phyloP scores from a whole-genome alignment of 2,888 invertebrate genomes.

The Nebria brevicollis region DNA sequence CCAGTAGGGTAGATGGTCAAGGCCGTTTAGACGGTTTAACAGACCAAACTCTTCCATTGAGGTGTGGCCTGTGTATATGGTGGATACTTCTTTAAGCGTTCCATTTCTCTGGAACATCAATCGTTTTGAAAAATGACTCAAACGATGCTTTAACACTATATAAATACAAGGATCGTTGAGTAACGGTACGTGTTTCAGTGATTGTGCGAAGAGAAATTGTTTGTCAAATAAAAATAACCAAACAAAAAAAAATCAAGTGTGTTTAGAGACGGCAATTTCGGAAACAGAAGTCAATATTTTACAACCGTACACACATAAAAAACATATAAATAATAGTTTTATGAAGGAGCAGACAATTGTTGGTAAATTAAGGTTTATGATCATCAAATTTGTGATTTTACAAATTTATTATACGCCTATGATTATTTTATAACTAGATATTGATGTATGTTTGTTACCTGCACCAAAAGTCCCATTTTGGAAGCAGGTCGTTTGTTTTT shows the following conservation, averaged over 20 bases:
- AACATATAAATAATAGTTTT: no score
- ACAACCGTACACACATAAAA: not conserved
- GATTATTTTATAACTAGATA: not conserved
- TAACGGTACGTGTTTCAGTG: no score
- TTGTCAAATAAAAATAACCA: no score
- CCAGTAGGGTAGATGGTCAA: slow-evolving; percentile 82
- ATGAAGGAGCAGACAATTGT: no score
- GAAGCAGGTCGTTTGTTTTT: slow-evolving; percentile 82
- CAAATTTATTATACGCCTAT: no score
- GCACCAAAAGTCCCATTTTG: slow-evolving; percentile 80
- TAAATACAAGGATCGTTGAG: no score
- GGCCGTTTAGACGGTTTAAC: slow-evolving; percentile 78
- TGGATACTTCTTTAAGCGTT: slow-evolving; percentile 80
- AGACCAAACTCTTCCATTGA: slow-evolving; percentile 84
- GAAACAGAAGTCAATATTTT: slow-evolving; percentile 48
- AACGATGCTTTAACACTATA: no score
- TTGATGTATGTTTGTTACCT: slow-evolving; percentile 68
- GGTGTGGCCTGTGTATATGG: slow-evolving; percentile 77
- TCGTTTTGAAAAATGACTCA: no score
- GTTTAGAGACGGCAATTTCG: slow-evolving; percentile 39
- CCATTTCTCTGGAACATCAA: slow-evolving; percentile 74
- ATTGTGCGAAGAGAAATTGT: no score
- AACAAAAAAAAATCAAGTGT: no score
- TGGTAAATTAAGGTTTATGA: no score
- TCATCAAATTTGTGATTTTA: no score